Evolutionary conservation across 2,113 vertebrate species (phyloP), one percentile per base, ranked within the genome.

Genomic region (Polypterus senegalus): DNA sequence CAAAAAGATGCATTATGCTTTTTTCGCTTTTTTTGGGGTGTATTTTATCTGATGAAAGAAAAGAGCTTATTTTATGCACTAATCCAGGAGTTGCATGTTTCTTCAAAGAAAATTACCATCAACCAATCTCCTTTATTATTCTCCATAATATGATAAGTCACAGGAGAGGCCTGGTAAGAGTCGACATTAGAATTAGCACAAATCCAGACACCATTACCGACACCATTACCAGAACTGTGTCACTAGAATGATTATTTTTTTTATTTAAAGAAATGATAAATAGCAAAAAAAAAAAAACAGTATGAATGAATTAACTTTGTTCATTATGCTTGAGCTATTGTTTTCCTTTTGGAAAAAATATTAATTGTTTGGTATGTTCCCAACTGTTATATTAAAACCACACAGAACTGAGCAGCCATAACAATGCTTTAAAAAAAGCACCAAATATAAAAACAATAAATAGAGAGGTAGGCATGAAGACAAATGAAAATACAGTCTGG

Each of bases 1-100:
- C 73, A 73, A 78, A 79, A 78, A 78, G 71, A 72, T 78, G 72
- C 73, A 79, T 80, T 80, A 79, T 74, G 64, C 72, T 52, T 74
- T 64, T 77, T 66, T 73, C 67, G 75, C 70, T 62, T 63, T 74
- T 71, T 66, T 69, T 74, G 72, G 51, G 11, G 70, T 66, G 54
- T 69, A 70, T 63, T 61, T 67, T 68, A 73, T 80, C 77, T 73
- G 64, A 73, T 81, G 78, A 72, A 83, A 87, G 81, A 74, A 67
- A 68, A 57, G 63, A 68, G 68, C 68, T 64, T 75, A 77, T 81
- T 63, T 75, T 74, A 75, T 73, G 70, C 48, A 67, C 61, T 81
- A 77, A 81, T 81, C 70, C 68, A 67, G 59, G 61, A 70, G 60
- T 71, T 70, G 76, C 65, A 66, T 47, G 60, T 72, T 78, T 73